Base-by-base conservation (phyloP, 1,140 invertebrate species). In the Aphis craccivora region DNA sequence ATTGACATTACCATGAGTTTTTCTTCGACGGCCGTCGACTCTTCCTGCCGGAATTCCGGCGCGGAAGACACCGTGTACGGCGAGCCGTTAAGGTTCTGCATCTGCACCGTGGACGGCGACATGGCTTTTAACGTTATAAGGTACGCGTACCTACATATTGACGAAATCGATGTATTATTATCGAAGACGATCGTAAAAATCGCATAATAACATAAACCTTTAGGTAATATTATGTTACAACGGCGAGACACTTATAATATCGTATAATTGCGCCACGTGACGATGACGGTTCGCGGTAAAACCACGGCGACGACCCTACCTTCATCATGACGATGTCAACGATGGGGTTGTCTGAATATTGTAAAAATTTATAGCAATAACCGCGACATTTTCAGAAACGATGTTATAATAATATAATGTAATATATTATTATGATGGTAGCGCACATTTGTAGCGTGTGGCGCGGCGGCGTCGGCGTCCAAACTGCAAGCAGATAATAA, bases 1-100 rank as follows among this genome's bases (percentile, higher is more conserved):
- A 51, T 51, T 51, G 81, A 35, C 22, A 83, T 93, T 37, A 90
- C 67, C 93, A 93, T 92, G 91, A 92, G 91, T 92, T 92, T 92
- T 51, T 92, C 91, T 83, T 92, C 91, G 76, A 92, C 45, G 8
- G 67, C 91, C n/a, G 91, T 83, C n/a, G 91, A 92, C 76, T 92
- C 91, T 25, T 92, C 67, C 20, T 43, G 40, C 60, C 30, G 45
- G 25, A 48, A 92, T 37, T 92, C 91, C 45, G 67, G 91, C 22
- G 51, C 25, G 60, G 91, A 92, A 37, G 76, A 51, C 45, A 43
- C 83, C 43, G 23, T 51, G 67, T 37, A 83, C n/a, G 35, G 48
- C n/a, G 25, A 35, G 30, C 76, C 67, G 91, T 92, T 37, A 2
- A 35, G n/a, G 30, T 92, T 83, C 18, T 25, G 91, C 23, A 48